Conservation (phyloP, 2,888 invertebrate genomes). For the Podabrus alpinus region DNA sequence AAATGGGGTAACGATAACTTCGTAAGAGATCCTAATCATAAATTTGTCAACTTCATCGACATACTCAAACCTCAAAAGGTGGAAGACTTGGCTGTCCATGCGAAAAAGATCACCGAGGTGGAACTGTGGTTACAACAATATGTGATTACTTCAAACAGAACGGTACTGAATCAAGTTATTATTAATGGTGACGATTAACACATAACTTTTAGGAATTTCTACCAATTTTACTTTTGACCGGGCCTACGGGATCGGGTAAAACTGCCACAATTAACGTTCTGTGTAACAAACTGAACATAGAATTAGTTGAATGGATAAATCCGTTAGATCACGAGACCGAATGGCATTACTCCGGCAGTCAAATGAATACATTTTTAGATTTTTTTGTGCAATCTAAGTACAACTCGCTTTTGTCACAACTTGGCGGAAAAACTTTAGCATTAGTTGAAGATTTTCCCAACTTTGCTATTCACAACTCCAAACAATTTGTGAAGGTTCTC, state of each 20-base stretch:
- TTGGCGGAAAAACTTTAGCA: slow-evolving; percentile 63
- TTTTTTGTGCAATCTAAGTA: slow-evolving; percentile 82
- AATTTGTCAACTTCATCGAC: slow-evolving; percentile 63
- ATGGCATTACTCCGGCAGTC: slow-evolving; percentile 60
- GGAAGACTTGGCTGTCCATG: slow-evolving; percentile 73
- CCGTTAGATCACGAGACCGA: slow-evolving; percentile 72
- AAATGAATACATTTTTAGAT: slow-evolving; percentile 72
- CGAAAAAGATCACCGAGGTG: slow-evolving; percentile 75
- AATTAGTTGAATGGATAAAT: slow-evolving; percentile 81
- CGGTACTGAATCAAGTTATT: neutral
- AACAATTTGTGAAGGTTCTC: slow-evolving; percentile 68
- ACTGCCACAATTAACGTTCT: slow-evolving; percentile 72
- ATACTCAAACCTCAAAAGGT: slow-evolving; percentile 62
- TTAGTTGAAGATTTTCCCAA: slow-evolving; percentile 86
- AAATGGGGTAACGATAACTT: neutral
- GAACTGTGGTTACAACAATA: slow-evolving; percentile 65
- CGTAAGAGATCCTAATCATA: neutral
- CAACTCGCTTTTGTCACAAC: slow-evolving; percentile 58
- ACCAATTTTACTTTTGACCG: slow-evolving; percentile 72
- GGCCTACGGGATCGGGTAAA: slow-evolving; percentile 86
- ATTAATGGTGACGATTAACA: neutral
- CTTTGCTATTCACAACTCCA: slow-evolving; percentile 67
- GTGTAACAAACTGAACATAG: slow-evolving; percentile 63
- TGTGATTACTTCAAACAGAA: slow-evolving; percentile 20
- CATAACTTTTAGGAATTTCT: slow-evolving; percentile 47